Evolutionary conservation across 2,113 vertebrate species (phyloP).

Genomic region (Proterorhinus semilunaris): DNA sequence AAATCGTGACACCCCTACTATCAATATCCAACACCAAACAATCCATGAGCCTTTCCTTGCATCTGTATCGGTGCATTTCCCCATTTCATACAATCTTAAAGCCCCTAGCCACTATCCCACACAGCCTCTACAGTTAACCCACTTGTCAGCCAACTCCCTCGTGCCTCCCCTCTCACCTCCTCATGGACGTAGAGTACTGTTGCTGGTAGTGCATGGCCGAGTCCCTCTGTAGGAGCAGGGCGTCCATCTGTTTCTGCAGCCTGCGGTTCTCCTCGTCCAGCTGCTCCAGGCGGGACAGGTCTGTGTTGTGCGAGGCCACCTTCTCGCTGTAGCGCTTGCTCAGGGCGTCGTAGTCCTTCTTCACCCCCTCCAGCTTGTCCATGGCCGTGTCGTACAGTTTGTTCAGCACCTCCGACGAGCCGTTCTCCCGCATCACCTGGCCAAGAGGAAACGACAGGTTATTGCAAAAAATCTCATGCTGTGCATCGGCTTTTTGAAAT

Average conservation of each 20-base stretch:
- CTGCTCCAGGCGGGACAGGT: conserved; percentile 93
- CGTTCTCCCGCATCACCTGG: conserved; percentile 94
- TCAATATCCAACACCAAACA: too few relatives aligned
- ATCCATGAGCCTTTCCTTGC: too few relatives aligned
- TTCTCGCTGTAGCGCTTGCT: conserved; percentile 94
- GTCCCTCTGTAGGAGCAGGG: conserved; percentile 91
- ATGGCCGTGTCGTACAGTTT: conserved; percentile 95
- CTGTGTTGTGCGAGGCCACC: conserved; percentile 89
- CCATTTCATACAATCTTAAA: too few relatives aligned
- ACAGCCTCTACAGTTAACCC: too few relatives aligned
- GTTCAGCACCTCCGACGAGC: conserved; percentile 94
- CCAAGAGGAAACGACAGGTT: neutral
- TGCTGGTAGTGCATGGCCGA: conserved; percentile 95
- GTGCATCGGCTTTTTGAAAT: too few relatives aligned
- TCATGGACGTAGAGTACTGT: conserved; percentile 91
- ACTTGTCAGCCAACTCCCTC: too few relatives aligned
- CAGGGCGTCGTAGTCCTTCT: conserved; percentile 92
- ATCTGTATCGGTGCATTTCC: too few relatives aligned
- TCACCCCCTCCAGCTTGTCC: conserved; percentile 94
- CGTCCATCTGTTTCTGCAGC: conserved; percentile 91
- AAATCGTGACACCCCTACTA: too few relatives aligned
- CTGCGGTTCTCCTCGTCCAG: conserved; percentile 90
- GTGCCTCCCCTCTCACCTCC: conserved; percentile 78
- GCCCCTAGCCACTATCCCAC: too few relatives aligned
- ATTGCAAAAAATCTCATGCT: neutral